These are phyloP conservation scores for Coptodon rendalli DNA, from an alignment of 2,113 vertebrate species.

Conservation along the genomic window DNA sequence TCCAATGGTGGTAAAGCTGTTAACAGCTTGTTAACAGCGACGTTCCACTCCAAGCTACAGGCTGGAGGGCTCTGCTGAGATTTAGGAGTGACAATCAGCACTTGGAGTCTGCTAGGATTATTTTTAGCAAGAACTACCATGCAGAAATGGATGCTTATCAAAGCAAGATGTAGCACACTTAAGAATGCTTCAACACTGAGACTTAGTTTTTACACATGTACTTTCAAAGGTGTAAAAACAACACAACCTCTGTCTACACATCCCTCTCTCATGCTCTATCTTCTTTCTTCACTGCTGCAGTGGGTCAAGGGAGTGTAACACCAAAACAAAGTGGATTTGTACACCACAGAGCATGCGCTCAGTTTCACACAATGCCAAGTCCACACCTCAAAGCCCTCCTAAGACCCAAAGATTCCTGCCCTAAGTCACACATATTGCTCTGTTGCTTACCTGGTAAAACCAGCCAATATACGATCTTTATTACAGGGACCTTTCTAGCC, in stretches of 20 bases:
- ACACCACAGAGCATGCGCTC: conserved; percentile 1
- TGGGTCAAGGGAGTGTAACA: conserved; percentile 11
- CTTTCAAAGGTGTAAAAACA: neutral
- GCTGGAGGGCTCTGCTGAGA: conserved; percentile 43
- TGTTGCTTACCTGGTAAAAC: conserved; percentile 41
- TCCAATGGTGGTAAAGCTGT: conserved; percentile 24
- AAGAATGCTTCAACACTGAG: neutral
- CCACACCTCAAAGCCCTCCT: conserved; percentile 39
- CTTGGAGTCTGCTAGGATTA: conserved; percentile 29
- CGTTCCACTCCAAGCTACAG: conserved; percentile 43
- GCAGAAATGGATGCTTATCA: conserved; percentile 30
- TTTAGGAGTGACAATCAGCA: conserved; percentile 38
- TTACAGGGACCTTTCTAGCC: conserved; percentile 41
- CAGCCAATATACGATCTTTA: conserved; percentile 51
- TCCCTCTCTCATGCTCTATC: neutral
- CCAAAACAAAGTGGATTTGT: conserved; percentile 57
- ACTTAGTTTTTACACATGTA: neutral
- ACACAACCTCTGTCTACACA: neutral
- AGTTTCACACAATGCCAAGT: conserved; percentile 3
- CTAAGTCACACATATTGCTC: conserved; percentile 54
- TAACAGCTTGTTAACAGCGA: conserved; percentile 58
- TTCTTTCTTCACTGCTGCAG: neutral
- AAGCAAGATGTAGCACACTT: conserved; percentile 13
- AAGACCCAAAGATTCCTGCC: conserved; percentile 30
- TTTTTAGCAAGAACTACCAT: conserved; percentile 41